These are phyloP conservation scores for Halcyon smyrnensis DNA, from an alignment of 2,797 vertebrate species.

Conservation along the genomic window DNA sequence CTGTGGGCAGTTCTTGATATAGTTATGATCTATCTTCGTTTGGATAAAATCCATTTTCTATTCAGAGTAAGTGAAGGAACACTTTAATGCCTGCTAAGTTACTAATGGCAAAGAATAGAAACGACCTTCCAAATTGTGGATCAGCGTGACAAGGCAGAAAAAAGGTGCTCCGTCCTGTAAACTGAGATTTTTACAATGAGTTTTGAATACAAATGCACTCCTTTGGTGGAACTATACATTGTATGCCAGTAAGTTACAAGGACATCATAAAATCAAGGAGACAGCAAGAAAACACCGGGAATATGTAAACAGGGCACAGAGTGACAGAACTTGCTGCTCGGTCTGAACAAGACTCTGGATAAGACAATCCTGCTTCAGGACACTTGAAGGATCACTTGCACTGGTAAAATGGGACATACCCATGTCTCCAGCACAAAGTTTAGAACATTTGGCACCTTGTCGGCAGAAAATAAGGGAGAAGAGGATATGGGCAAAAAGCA, in stretches of 20 bases:
- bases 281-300: neutral
- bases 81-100: neutral
- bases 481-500: neutral
- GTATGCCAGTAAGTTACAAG: neutral
- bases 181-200: neutral
- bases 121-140: neutral
- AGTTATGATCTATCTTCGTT: neutral
- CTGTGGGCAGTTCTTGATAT: neutral
- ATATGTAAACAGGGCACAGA: neutral
- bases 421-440: neutral
- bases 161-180: neutral
- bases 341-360: neutral
- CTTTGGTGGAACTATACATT: neutral
- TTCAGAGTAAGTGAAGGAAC: neutral
- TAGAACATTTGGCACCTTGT: neutral
- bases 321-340: neutral
- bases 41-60: conserved; percentile 22
- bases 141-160: neutral
- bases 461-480: neutral
- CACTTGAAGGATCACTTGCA: neutral
- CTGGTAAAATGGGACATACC: neutral
- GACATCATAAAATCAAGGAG: conserved; percentile 15
- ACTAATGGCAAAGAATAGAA: neutral
- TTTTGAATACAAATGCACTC: neutral
- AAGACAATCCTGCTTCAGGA: neutral